Evolutionary conservation across 2,113 vertebrate genomes (phyloP).

Genomic region (Collichthys lucidus): DNA sequence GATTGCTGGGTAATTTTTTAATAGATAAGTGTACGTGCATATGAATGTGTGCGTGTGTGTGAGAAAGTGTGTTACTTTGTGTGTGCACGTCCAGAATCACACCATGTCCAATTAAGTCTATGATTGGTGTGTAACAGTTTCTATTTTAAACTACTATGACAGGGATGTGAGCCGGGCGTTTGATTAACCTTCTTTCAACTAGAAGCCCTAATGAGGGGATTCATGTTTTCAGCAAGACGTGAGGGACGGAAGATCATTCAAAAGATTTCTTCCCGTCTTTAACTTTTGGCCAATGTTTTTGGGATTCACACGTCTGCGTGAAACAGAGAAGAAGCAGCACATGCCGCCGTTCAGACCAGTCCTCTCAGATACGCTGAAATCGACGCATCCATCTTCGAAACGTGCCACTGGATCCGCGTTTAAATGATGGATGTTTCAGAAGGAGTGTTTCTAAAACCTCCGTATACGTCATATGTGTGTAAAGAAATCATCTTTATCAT

Average conservation of each 20-base stretch:
- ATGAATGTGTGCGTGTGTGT: background rate
- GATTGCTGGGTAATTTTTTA: slow-evolving; percentile 39
- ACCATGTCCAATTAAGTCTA: slow-evolving; percentile 50
- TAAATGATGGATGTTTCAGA: slow-evolving; percentile 58
- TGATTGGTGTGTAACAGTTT: slow-evolving; percentile 52
- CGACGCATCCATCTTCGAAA: slow-evolving; percentile 54
- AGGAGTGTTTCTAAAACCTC: slow-evolving; percentile 15
- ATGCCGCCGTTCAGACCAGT: background rate
- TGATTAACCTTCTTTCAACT: slow-evolving; percentile 34
- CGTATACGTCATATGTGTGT: background rate
- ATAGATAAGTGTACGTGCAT: slow-evolving; percentile 26
- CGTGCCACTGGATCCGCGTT: slow-evolving; percentile 13
- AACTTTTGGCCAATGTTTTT: background rate
- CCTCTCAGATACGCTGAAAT: slow-evolving; percentile 17
- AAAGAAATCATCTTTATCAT: slow-evolving; percentile 42
- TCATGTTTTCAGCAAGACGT: background rate
- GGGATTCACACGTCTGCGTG: background rate
- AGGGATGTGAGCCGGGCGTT: background rate
- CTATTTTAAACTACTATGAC: slow-evolving; percentile 37
- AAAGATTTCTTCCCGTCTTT: background rate
- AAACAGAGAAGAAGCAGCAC: background rate
- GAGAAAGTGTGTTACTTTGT: background rate
- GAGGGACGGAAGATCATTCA: background rate
- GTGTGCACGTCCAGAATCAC: slow-evolving; percentile 17
- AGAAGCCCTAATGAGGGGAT: background rate